Evolutionary conservation across 1,140 invertebrate species (phyloP), one percentile per base, ranked within the genome.

Genomic region (Drosophila grimshawi): DNA sequence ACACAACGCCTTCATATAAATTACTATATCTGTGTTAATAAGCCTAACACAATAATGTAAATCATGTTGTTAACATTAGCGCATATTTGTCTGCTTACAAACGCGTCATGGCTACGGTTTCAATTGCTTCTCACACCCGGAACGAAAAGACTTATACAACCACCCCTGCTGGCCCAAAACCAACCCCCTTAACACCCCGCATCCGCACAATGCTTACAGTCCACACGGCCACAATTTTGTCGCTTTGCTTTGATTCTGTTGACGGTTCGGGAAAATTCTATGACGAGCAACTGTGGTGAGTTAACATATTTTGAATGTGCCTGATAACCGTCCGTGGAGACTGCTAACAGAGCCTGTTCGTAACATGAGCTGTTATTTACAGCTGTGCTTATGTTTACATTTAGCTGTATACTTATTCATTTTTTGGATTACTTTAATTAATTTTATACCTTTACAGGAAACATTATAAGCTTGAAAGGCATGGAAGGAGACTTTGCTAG

Each of bases 151-250:
- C 57, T 69, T 69, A 69, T 69, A 69, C 65, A 43, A 30, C 56
- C 46, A 51, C 57, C 37, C 55, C n/a, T 35, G 29, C 48, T 32
- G 6, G 37, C 49, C 6, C 5, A n/a, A n/a, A 27, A 27, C 7
- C 55, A 51, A 52, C 52, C 51, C 35, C 35, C 52, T 3, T 2
- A n/a, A 7, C 49, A 10, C 10, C 27, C 19, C 2, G 7, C 39
- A 30, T 19, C n/a, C 3, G 2, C 4, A 30, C 11, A 8, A 33
- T 51, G 45, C 29, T 76, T 60, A 57, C 29, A 48, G 33, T 86
- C 82, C 82, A 82, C 82, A 70, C 49, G 46, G 66, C 82, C n/a
- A 79, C 83, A 88, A 56, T 41, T 60, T 51, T 86, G 82, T 79
- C 74, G 76, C 79, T 86, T 79, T 76, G 32, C 48, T 32, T 11